A percentile compares a stretch with the other conserved stretches of the same genome.
phyloP scores from a whole-genome alignment of 2,113 vertebrate species.

The Ictalurus furcatus region DNA sequence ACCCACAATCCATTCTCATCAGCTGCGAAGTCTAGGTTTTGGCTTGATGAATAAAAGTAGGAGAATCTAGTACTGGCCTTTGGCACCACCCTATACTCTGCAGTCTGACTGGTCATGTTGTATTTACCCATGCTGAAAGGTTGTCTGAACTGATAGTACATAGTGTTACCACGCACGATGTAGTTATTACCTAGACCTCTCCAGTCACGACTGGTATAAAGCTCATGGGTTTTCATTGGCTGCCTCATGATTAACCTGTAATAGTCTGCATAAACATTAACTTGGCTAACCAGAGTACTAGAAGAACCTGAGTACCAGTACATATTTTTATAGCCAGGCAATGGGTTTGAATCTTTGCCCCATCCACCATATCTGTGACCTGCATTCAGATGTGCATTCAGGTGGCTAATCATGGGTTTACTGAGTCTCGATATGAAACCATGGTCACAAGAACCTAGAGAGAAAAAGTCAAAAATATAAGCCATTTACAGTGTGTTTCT shows the following conservation, averaged over 20 bases:
- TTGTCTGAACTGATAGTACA: conserved; percentile 62
- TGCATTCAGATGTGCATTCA: conserved; percentile 61
- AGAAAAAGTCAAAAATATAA: conserved; percentile 13
- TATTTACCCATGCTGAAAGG: conserved; percentile 66
- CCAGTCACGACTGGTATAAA: conserved; percentile 1
- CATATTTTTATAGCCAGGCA: conserved; percentile 64
- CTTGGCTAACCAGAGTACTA: conserved; percentile 28
- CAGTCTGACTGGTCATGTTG: conserved; percentile 62
- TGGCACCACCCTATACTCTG: conserved; percentile 60
- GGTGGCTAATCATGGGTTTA: conserved; percentile 63
- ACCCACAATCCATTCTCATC: conserved; percentile 78
- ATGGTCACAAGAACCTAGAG: conserved; percentile 68
- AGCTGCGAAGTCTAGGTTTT: conserved; percentile 71
- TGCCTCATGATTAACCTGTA: conserved; percentile 62
- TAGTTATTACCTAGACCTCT: conserved; percentile 65
- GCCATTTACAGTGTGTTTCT: background rate
- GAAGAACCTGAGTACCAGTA: conserved; percentile 61
- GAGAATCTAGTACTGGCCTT: conserved; percentile 62
- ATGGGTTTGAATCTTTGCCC: conserved; percentile 73
- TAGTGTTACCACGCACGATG: conserved; percentile 60
- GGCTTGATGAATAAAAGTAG: conserved; percentile 60
- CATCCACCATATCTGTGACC: conserved; percentile 62
- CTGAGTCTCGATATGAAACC: conserved; percentile 64
- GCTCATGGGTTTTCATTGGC: conserved; percentile 26
- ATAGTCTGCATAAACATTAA: conserved; percentile 65